Evolutionary conservation across 2,113 vertebrate genomes (phyloP).

Genomic region (Gadus macrocephalus): DNA sequence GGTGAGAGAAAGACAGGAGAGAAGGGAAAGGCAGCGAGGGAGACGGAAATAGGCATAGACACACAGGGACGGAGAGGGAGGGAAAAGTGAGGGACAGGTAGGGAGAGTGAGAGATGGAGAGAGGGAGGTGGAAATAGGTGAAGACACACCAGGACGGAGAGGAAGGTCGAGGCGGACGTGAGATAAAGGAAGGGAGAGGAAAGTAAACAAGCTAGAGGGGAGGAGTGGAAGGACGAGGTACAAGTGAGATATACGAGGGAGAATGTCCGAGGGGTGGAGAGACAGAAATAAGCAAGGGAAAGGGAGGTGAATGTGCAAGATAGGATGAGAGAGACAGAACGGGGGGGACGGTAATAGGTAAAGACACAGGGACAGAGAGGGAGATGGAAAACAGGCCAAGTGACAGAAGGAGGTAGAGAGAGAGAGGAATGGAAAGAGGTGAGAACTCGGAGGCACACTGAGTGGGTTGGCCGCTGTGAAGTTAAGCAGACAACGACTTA

Average conservation of each 20-base stretch:
- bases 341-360: background rate
- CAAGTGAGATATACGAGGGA: too few relatives aligned
- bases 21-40: constrained; percentile 10
- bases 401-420: background rate
- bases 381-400: constrained; percentile 5
- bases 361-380: constrained; percentile 7
- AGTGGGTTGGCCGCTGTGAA: constrained; percentile 50
- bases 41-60: constrained; percentile 1
- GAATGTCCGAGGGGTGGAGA: background rate
- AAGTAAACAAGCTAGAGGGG: background rate
- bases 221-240: constrained; percentile 23
- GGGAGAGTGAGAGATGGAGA: background rate
- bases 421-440: constrained; percentile 26
- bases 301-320: background rate
- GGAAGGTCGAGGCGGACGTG: background rate
- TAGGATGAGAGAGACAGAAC: constrained; percentile 14
- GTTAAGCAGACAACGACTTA: constrained; percentile 52
- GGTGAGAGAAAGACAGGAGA: background rate
- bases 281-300: background rate
- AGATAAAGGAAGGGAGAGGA: constrained; percentile 23
- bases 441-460: constrained; percentile 57
- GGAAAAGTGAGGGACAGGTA: too few relatives aligned
- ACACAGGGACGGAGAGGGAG: constrained; percentile 22
- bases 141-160: background rate
- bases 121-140: background rate